phyloP scores from a whole-genome alignment of 2,113 vertebrate species.

The Campylorhamphus procurvoides region DNA sequence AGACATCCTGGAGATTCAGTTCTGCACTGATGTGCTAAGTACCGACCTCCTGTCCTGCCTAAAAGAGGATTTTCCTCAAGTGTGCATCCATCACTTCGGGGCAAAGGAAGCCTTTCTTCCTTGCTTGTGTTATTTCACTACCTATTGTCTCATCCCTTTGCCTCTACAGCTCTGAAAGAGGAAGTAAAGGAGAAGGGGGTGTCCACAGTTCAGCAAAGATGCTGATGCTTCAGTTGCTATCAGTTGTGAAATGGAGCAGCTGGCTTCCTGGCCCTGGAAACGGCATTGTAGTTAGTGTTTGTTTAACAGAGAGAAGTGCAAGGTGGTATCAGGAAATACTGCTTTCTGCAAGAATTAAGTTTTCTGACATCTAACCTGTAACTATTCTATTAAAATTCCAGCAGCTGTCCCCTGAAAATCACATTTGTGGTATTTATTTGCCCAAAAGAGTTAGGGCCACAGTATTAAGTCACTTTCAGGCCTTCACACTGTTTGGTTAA shows the following conservation, averaged over 20 bases:
- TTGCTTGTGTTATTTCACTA: neutral
- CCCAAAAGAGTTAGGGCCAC: neutral
- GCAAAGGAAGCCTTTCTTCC: neutral
- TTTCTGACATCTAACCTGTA: neutral
- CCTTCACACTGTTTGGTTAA: neutral
- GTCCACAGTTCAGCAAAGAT: neutral
- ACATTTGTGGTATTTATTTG: neutral
- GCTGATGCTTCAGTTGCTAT: neutral
- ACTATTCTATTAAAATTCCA: neutral
- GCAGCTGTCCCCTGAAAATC: neutral
- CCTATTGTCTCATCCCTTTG: neutral
- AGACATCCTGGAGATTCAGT: neutral
- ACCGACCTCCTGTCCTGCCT: neutral
- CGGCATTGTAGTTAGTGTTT: neutral
- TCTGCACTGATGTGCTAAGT: neutral
- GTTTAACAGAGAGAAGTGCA: neutral
- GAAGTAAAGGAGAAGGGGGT: neutral
- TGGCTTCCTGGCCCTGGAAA: neutral
- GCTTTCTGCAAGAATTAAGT: neutral
- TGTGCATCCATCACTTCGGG: neutral
- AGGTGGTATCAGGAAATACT: neutral
- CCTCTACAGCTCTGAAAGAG: neutral
- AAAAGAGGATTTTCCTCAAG: neutral
- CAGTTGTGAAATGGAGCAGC: neutral
- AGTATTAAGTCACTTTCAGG: neutral